These are phyloP conservation scores for Ophion ellenae DNA, from an alignment of 2,888 invertebrate genomes.

Conservation along the genomic window DNA sequence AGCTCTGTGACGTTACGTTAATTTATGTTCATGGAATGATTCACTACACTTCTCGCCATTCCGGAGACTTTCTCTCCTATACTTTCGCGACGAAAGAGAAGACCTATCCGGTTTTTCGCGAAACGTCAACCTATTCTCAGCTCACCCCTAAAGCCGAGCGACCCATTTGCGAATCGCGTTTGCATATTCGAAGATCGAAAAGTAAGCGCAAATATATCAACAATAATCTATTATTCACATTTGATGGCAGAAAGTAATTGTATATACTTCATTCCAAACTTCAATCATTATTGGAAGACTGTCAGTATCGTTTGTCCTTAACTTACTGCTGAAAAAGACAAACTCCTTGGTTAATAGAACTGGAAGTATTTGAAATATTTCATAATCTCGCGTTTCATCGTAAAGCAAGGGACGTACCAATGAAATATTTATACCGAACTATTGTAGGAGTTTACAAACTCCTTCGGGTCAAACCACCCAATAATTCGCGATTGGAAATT, in stretches of 20 bases:
- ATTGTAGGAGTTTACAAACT: conserved; percentile 54
- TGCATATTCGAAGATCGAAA: not conserved
- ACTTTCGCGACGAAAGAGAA: conserved; percentile 34
- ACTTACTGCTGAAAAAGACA: not conserved
- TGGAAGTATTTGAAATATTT: conserved; percentile 31
- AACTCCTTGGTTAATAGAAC: not conserved
- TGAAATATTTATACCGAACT: conserved; percentile 40
- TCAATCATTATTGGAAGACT: not conserved
- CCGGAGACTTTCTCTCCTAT: conserved; percentile 30
- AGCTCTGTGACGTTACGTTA: conserved; percentile 79
- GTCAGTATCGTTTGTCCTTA: not conserved
- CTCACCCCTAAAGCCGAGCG: not conserved
- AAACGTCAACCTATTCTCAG: conserved; percentile 9
- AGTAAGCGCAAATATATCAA: not conserved
- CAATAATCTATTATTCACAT: not conserved
- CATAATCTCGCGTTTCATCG: conserved; percentile 13
- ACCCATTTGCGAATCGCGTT: not conserved
- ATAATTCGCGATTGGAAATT: conserved; percentile 66
- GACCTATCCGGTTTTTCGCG: conserved; percentile 26
- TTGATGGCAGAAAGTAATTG: not conserved
- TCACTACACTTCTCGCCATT: conserved; percentile 74
- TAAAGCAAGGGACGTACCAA: conserved; percentile 5
- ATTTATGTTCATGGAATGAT: conserved; percentile 82
- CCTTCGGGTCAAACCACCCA: conserved; percentile 42
- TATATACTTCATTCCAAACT: not conserved